phyloP scores from a whole-genome alignment of 2,113 vertebrate genomes.

The Leucosticte australis region DNA sequence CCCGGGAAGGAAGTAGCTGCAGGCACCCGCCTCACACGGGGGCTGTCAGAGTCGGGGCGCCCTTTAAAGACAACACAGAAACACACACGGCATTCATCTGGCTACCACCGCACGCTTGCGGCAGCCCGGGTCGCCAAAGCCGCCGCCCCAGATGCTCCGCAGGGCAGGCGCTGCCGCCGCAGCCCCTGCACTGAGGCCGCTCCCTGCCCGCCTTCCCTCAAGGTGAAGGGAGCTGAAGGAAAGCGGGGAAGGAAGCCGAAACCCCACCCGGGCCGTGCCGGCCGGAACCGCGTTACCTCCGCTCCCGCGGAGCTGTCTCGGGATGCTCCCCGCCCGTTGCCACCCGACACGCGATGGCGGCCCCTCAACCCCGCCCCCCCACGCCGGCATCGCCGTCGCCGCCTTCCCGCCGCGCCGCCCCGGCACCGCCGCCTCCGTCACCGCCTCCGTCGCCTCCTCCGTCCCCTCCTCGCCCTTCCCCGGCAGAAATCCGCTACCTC shows the following conservation, averaged over 20 bases:
- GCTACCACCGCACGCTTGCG: neutral
- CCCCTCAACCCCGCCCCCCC: neutral
- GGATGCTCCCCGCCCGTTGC: neutral
- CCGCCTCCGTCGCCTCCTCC: neutral
- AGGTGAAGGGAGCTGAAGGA: neutral
- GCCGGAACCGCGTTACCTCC: neutral
- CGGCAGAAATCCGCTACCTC: neutral
- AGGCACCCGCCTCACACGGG: neutral
- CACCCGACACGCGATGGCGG: neutral
- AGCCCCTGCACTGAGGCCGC: neutral
- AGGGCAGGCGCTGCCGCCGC: neutral
- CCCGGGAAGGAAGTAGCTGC: neutral
- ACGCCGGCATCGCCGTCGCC: neutral
- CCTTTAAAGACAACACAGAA: neutral
- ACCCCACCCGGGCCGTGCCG: neutral
- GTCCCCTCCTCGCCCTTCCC: neutral
- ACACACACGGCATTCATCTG: neutral
- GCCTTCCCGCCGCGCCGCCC: neutral
- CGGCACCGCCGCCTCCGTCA: neutral
- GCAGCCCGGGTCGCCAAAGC: neutral
- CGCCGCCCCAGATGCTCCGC: neutral
- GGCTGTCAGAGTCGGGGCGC: neutral
- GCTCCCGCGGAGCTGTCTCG: neutral
- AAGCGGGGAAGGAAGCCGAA: neutral
- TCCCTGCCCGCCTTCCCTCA: neutral